These are phyloP conservation scores for Caenorhabditis sp. DNA, from an alignment of 2,888 invertebrate genomes.

Conservation along the genomic window DNA sequence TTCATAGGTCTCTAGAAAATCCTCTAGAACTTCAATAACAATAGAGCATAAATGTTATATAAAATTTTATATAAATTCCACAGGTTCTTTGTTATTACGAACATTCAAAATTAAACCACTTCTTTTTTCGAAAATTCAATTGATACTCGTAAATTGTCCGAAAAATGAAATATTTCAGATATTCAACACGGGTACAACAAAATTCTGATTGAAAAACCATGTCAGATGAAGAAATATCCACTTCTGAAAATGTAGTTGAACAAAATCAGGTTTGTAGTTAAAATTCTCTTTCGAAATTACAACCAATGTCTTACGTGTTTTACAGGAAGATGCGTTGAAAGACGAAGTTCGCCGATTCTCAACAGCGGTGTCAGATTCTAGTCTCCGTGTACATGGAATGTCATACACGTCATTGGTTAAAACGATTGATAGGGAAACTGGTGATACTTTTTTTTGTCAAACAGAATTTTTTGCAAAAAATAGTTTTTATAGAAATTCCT, in stretches of 20 bases:
- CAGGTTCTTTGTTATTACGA: too few relatives aligned
- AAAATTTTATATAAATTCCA: too few relatives aligned
- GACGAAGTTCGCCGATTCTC: conserved; percentile 44
- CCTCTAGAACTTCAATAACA: too few relatives aligned
- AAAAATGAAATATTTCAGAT: conserved; percentile 12
- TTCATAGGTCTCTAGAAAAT: too few relatives aligned
- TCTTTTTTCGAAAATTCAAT: too few relatives aligned
- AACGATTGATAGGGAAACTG: conserved; percentile 25
- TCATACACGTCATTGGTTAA: conserved; percentile 32
- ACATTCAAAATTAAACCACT: too few relatives aligned
- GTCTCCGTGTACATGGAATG: conserved; percentile 42
- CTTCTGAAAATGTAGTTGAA: conserved; percentile 16
- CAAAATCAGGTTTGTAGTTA: background rate
- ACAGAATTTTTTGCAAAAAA: too few relatives aligned
- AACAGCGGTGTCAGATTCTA: conserved; percentile 31
- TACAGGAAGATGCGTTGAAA: conserved; percentile 37
- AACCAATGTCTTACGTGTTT: too few relatives aligned
- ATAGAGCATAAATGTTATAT: too few relatives aligned
- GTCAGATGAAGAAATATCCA: conserved; percentile 25
- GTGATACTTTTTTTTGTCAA: background rate
- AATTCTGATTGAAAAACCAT: conserved; percentile 14
- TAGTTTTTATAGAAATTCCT: conserved; percentile 19
- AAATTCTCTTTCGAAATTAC: too few relatives aligned
- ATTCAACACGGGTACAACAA: conserved; percentile 32
- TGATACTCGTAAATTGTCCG: background rate